Evolutionary conservation across 2,888 invertebrate genomes (phyloP).

Genomic region (Apotomis capreana): DNA sequence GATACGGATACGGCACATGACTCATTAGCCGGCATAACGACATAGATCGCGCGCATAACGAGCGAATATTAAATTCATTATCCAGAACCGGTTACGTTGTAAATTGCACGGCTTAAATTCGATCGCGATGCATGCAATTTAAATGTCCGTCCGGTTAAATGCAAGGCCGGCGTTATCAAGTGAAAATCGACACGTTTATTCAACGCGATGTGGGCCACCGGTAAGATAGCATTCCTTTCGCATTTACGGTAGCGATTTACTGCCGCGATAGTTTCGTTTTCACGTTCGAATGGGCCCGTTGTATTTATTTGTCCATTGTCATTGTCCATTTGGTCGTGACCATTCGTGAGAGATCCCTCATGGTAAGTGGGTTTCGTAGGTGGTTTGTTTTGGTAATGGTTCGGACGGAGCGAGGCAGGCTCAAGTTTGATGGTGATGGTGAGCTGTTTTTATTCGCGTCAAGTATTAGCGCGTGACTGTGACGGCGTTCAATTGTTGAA

Average conservation of each 20-base stretch:
- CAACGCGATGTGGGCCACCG: conserved; percentile 69
- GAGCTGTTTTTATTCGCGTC: conserved; percentile 56
- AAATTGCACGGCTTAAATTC: conserved; percentile 69
- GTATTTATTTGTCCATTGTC: conserved; percentile 68
- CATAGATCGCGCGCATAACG: conserved; percentile 47
- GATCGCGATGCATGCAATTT: conserved; percentile 67
- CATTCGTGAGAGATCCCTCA: conserved; percentile 57
- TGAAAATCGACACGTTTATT: conserved; percentile 77
- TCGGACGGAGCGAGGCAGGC: conserved; percentile 50
- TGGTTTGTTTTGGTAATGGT: conserved; percentile 48
- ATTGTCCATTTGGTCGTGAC: conserved; percentile 62
- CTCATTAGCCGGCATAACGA: conserved; percentile 61
- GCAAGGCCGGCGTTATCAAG: conserved; percentile 77
- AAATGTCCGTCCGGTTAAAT: conserved; percentile 72
- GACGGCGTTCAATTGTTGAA: conserved; percentile 43
- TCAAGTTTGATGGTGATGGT: conserved; percentile 56
- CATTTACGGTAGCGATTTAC: conserved; percentile 74
- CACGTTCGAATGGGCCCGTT: conserved; percentile 72
- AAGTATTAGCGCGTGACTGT: conserved; percentile 65
- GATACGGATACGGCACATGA: conserved; percentile 51
- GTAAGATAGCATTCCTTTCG: conserved; percentile 69
- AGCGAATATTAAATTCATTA: conserved; percentile 64
- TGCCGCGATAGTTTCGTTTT: conserved; percentile 78
- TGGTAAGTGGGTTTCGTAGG: conserved; percentile 61
- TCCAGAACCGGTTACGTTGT: conserved; percentile 70